Base-by-base conservation (phyloP, 2,888 invertebrate genomes). In the Lithosia quadra region DNA sequence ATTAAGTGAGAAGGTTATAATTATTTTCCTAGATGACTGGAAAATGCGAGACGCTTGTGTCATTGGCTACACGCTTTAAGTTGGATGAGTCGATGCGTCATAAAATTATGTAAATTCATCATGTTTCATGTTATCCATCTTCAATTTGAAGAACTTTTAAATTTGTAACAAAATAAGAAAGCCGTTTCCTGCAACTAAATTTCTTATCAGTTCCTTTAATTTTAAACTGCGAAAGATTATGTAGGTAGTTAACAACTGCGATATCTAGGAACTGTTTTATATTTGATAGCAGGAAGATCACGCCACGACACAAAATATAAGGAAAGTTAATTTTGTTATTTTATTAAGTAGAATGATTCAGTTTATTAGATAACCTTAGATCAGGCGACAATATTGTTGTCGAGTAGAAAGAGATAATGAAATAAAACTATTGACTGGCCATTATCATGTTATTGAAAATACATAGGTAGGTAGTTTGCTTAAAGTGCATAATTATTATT, bases 361-460 rank as follows among this genome's bases (percentile, higher is more conserved):
- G 21, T 22, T 22, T 49, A 34, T 60, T 63, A 59, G 69, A 77
- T 80, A 77, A 71, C 69, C 64, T 24, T n/a, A 18, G 39, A 67
- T 57, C 22, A 43, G 22, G 24, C 39, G 49, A 63, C 34, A 53
- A 36, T 53, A 68, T 63, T 34, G 59, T 28, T 36, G 33, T 13
- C 53, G 53, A 36, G 34, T 59, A 28, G 55, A 21, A 53, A 22
- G 24, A 66, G 24, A 34, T 56, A 24, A 24, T 24, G 15, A 39
- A 55, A 49, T 63, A 49, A 63, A 58, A n/a, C 49, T 49, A 63
- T 63, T 53, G n/a, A 34, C 24, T 22, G 18, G 21, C 0, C 11
- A 11, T 63, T 67, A 62, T 62, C 33, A 58, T 63, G 8, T 57
- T 39, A 57, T 55, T 24, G 11, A 36, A 53, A n/a, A n/a, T n/a